Conservation (phyloP, 2,797 vertebrate genomes). For the Lophius americanus region DNA sequence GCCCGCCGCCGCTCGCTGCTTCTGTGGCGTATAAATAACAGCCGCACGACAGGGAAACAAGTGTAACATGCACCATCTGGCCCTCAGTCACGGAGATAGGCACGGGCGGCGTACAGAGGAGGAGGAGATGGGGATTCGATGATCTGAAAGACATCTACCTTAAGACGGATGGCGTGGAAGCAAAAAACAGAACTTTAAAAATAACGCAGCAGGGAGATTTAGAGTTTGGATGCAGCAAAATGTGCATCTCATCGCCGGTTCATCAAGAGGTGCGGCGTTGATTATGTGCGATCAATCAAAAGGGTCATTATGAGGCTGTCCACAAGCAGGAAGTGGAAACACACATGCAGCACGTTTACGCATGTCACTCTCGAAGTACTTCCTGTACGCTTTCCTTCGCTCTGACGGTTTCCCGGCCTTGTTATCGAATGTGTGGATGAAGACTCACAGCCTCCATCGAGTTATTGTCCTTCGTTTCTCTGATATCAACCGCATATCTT, state of each 20-base stretch:
- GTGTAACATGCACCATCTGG: constrained; percentile 80
- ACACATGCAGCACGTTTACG: constrained; percentile 25
- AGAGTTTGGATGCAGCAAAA: neutral
- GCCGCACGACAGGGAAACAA: constrained; percentile 69
- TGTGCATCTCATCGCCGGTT: constrained; percentile 10
- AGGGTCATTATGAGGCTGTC: constrained; percentile 60
- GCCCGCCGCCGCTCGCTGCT: constrained; percentile 17
- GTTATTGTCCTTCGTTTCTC: constrained; percentile 43
- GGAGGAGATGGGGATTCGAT: constrained; percentile 31
- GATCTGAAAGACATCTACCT: constrained; percentile 41
- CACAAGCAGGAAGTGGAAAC: constrained; percentile 48
- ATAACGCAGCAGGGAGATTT: constrained; percentile 22
- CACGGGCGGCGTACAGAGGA: constrained; percentile 22
- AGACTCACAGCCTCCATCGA: neutral
- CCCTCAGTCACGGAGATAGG: constrained; percentile 57
- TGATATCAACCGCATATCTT: constrained; percentile 51
- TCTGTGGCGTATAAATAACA: constrained; percentile 77
- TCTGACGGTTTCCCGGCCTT: constrained; percentile 7
- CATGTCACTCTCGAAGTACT: constrained; percentile 5
- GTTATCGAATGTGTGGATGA: constrained; percentile 1
- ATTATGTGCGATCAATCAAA: constrained; percentile 52
- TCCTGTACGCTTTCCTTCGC: no score
- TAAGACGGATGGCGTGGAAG: constrained; percentile 11
- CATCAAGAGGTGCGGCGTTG: constrained; percentile 29
- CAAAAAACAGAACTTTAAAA: constrained; percentile 29